Evolutionary conservation across 2,113 vertebrate species (phyloP).

Genomic region (Ceyx cyanopectus): DNA sequence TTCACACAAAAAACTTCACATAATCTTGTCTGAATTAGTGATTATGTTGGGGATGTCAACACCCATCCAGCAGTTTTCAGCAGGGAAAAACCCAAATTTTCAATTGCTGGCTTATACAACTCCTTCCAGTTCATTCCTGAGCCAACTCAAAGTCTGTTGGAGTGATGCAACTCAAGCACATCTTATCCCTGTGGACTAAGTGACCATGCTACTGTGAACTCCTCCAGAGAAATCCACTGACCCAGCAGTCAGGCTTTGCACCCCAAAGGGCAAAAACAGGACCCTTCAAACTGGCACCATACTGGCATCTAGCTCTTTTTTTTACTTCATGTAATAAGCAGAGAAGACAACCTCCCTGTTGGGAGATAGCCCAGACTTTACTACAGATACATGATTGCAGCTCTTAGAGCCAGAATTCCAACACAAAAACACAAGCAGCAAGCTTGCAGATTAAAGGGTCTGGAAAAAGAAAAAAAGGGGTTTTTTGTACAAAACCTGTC

Average conservation of each 20-base stretch:
- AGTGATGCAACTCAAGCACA: not conserved
- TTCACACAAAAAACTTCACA: not conserved
- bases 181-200: not conserved
- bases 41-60: not conserved
- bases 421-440: not conserved
- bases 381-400: not conserved
- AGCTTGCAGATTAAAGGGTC: not conserved
- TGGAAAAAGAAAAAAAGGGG: not conserved
- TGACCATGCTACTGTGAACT: not conserved
- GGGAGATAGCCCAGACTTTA: not conserved
- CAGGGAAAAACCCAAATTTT: conserved; percentile 36
- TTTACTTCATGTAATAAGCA: not conserved
- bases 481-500: not conserved
- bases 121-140: not conserved
- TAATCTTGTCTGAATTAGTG: not conserved
- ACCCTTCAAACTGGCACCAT: not conserved
- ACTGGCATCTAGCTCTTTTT: not conserved
- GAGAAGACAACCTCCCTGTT: not conserved
- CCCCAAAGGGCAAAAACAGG: not conserved
- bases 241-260: not conserved
- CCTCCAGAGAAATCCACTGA: not conserved
- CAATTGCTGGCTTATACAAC: not conserved
- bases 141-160: not conserved
- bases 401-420: not conserved
- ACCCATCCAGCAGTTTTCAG: not conserved